Evolutionary conservation across 2,797 vertebrate genomes (phyloP), one percentile per base, ranked within the genome.

Genomic region (Falco biarmicus): DNA sequence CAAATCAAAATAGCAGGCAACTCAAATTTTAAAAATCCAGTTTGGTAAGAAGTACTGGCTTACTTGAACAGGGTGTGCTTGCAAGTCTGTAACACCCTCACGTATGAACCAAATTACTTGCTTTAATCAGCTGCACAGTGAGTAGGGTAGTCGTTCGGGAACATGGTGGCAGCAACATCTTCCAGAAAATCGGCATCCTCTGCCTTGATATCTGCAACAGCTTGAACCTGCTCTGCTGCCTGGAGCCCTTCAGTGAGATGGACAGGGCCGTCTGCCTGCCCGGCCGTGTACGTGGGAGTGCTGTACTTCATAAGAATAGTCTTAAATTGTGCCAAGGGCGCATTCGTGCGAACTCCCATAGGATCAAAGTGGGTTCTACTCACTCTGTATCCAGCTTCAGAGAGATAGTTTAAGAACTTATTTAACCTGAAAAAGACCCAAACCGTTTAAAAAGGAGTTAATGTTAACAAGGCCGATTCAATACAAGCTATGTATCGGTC

Each of bases 311-410:
- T 97, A 13, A 99, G 99, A 48, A 99, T 97, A 4, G 99, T 98
- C 88, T 99, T 99, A 68, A 99, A 99, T 93, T 99, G 99, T 5
- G 94, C 96, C 97, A 99, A 97, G 4, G 98, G 98, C 4, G 99
- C 99, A 3, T 99, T 98, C 1, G 99, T 99, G 71, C 99, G 99
- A 31, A 99, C 98, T 18, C 99, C 99, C 16, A 99, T 99, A 3
- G 99, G 99, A 93, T 99, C 99, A 18, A 99, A 99, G 97, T 99
- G 99, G 13, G 99, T 99, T 90, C 99, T 98, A 71, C 99, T 99
- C 45, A 99, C 99, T 92, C 99, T 98, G 97, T 99, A 99, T n/a
- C 99, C 99, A 4, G 99, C 99, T 96, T 99, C 98, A 1, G 98
- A 99, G 89, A 99, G 98, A 94, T 98, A 99, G 96, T 98, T 98